Evolutionary conservation across 92 coral and sea anemone species (phyloP).

Genomic region (Palythoa grandis): DNA sequence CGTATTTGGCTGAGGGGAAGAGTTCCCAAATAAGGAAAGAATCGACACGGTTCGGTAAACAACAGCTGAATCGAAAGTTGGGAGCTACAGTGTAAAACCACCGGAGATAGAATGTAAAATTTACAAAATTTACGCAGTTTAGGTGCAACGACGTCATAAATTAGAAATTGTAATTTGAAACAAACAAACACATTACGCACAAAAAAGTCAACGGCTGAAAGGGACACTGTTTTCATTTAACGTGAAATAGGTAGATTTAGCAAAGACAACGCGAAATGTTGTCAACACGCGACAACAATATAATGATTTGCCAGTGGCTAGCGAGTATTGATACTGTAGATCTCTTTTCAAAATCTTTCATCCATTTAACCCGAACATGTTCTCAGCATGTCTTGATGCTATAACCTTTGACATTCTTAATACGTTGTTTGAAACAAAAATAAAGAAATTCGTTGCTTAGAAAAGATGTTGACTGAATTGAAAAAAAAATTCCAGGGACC

Average conservation of each 20-base stretch:
- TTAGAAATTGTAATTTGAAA: not conserved
- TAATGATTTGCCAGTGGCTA: too few relatives aligned
- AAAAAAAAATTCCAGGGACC: too few relatives aligned
- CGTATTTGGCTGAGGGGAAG: constrained; percentile 47
- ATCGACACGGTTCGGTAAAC: constrained; percentile 60
- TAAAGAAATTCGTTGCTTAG: not conserved
- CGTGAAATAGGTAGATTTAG: not conserved
- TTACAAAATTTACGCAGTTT: constrained; percentile 3
- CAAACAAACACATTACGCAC: not conserved
- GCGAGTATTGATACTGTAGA: not conserved
- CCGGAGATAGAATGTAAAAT: not conserved
- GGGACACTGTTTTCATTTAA: not conserved
- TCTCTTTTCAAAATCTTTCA: not conserved
- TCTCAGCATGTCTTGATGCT: not conserved
- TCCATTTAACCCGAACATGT: not conserved
- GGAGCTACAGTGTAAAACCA: not conserved
- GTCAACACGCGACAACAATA: too few relatives aligned
- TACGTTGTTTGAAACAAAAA: not conserved
- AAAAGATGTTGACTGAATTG: not conserved
- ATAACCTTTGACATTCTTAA: constrained; percentile 4
- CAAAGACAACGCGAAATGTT: not conserved
- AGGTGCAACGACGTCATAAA: not conserved
- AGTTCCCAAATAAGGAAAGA: constrained; percentile 66
- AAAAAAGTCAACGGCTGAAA: not conserved
- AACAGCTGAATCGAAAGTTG: constrained; percentile 51